Base-by-base conservation (phyloP, 2,113 vertebrate species). In the Sphyrna mokarran region DNA sequence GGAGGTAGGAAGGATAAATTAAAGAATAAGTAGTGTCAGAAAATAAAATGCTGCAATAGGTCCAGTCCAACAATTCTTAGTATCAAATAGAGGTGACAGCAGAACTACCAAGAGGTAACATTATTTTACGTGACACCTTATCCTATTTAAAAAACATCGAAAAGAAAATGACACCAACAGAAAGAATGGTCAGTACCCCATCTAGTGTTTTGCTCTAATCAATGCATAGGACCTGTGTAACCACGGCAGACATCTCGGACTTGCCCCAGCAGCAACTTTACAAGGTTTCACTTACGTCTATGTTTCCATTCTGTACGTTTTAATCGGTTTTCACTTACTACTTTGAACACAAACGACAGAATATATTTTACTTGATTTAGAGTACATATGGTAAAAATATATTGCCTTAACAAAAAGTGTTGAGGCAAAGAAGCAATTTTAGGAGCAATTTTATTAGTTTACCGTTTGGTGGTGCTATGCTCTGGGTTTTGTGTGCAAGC, bases 401-500 rank as follows among this genome's bases (percentile, higher is more conserved):
- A 9, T 37, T 80, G 14, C 16, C n/a, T 80, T 3, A 5, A 43
- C 0, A 43, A 37, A 20, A 76, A n/a, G n/a, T n/a, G n/a, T n/a
- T n/a, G n/a, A n/a, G n/a, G 13, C 48, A 33, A 16, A 61, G 16
- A 4, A 61, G 29, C 3, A n/a, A n/a, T n/a, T n/a, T 16, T 29
- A 20, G 33, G 61, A 72, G 26, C 68, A 72, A 54, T 95, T 70
- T 69, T 76, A 93, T 22, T 22, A 33, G 23, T 9, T 70, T 54
- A 43, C 94, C 94, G 76, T 43, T 33, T 48, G 68, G 94, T 72
- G 66, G 94, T 95, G 94, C 94, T 95, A 40, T 54, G 37, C 68
- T 54, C 69, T 95, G 69, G 63, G 68, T 76, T 66, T 70, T 95
- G 13, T 18, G 66, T 7, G 26, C 69, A 66, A 93, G 63, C 58